Base-by-base conservation (phyloP, 2,797 vertebrate species). In the Glyptemys insculpta region DNA sequence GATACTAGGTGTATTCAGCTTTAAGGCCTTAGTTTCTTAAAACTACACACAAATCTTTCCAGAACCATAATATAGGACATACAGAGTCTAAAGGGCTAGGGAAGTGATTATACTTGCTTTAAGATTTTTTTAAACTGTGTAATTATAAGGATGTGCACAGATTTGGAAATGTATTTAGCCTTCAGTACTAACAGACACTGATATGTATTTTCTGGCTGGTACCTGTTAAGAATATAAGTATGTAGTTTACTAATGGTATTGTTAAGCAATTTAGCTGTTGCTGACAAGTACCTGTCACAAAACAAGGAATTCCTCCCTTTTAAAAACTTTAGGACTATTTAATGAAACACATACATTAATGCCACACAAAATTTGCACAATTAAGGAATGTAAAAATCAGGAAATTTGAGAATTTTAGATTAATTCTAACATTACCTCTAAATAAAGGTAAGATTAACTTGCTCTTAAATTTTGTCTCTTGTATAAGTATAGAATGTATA, bases 1-100 rank as follows among this genome's bases (percentile, higher is more conserved):
- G 41, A 82, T 78, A 90, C 0, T 78, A 54, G n/a, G 47, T 16
- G 56, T 54, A 11, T 83, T 87, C 37, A 59, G 2, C 9, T 79
- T 93, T 87, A 68, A 2, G 21, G n/a, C 19, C 89, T 74, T 6
- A 10, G 6, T 93, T 90, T 44, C 23, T 78, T 78, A 82, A 54
- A 12, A 57, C 0, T 0, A 2, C 9, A 3, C 1, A 83, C 88
- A 85, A 78, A 1, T 1, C 18, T 86, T 80, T 41, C 23, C 47
- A 50, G 34, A 2, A 82, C 5, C 6, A 56, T 0, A 0, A 4
- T 9, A 52, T 10, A 49, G 15, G 1, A 47, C 82, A 34, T 3
- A 81, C 44, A 85, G 14, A 29, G 8, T 19, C 7, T 15, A 79
- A 74, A 12, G 79, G 76, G 92, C 41, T 0, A 47, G 86, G 62